phyloP scores from a whole-genome alignment of 2,113 vertebrate genomes.

The Copsychus sechellarum region DNA sequence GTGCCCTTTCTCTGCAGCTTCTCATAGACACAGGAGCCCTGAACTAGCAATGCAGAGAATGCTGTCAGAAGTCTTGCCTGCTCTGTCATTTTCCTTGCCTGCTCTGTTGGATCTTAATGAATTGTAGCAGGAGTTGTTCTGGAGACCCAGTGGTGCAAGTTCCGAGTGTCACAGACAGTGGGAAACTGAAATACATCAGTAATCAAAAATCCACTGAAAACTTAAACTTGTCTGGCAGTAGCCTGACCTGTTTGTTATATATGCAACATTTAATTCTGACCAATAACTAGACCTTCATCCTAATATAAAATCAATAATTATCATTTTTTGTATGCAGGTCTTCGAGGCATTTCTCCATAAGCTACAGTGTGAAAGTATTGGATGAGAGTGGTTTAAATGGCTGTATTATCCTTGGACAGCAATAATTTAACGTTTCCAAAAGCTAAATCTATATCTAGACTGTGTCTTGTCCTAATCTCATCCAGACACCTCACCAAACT shows the following conservation, averaged over 20 bases:
- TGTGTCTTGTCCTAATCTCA: background rate
- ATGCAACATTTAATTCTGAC: background rate
- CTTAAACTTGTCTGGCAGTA: background rate
- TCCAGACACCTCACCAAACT: background rate
- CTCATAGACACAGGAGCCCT: background rate
- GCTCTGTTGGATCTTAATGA: background rate
- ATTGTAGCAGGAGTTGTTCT: background rate
- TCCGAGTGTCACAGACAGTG: background rate
- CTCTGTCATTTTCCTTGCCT: background rate
- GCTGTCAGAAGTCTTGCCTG: background rate
- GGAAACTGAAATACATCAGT: fast-evolving
- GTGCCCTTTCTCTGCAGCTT: background rate
- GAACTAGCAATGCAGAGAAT: background rate
- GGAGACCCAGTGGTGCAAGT: background rate
- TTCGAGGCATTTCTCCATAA: background rate
- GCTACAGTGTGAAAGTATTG: background rate
- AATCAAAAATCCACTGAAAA: background rate
- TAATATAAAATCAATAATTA: background rate
- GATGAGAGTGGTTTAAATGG: background rate
- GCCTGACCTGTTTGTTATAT: background rate
- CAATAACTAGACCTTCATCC: background rate
- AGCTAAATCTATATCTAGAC: background rate
- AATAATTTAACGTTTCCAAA: background rate
- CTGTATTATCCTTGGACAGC: background rate
- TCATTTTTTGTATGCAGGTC: background rate